phyloP scores from a whole-genome alignment of 2,113 vertebrate species.

The Scatophagus argus region DNA sequence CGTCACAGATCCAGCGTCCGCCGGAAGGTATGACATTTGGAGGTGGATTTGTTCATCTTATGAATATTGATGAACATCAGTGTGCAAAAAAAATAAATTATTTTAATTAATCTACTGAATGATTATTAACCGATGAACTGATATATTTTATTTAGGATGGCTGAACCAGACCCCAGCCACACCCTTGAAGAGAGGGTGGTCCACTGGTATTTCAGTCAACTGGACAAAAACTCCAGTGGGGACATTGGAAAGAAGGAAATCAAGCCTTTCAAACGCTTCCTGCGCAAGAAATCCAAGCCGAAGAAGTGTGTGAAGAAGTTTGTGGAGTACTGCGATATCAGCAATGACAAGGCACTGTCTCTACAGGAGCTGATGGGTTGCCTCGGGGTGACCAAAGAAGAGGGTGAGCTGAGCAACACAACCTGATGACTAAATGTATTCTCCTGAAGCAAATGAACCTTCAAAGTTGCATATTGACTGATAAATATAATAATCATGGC shows the following conservation, averaged over 20 bases:
- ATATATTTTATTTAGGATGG: constrained; percentile 82
- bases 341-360: constrained; percentile 92
- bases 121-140: not conserved
- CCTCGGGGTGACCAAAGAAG: constrained; percentile 92
- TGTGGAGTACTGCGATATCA: constrained; percentile 95
- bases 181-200: constrained; percentile 97
- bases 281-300: constrained; percentile 97
- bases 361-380: constrained; percentile 96
- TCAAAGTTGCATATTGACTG: not conserved
- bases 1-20: constrained; percentile 91
- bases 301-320: constrained; percentile 98
- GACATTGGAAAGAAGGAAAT: constrained; percentile 98
- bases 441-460: not conserved
- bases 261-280: constrained; percentile 95
- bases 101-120: too few relatives aligned
- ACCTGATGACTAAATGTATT: not conserved
- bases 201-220: constrained; percentile 96
- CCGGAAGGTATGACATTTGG: constrained; percentile 86
- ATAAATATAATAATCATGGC: not conserved
- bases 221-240: constrained; percentile 94
- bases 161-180: constrained; percentile 95
- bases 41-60: constrained; percentile 25
- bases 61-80: constrained; percentile 19
- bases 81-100: too few relatives aligned
- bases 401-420: constrained; percentile 76